phyloP scores from a whole-genome alignment of 2,113 vertebrate species.

The Illadopsis cleaveri region DNA sequence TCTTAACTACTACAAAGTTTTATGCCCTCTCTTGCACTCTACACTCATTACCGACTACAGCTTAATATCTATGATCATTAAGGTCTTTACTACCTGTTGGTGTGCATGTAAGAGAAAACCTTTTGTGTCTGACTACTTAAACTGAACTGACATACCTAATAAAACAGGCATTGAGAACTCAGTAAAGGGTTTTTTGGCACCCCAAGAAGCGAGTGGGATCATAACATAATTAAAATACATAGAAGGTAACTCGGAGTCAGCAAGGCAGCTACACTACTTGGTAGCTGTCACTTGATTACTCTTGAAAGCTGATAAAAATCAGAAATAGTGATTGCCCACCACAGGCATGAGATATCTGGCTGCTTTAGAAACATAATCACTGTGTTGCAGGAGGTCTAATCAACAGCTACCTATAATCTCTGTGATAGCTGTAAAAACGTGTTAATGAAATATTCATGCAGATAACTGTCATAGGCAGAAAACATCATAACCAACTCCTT shows the following conservation, averaged over 20 bases:
- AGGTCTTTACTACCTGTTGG: slow-evolving; percentile 50
- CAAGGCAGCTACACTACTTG: slow-evolving; percentile 6
- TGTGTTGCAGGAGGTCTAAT: slow-evolving; percentile 58
- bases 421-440: not conserved
- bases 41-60: slow-evolving; percentile 15
- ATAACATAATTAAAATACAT: slow-evolving; percentile 56
- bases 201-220: slow-evolving; percentile 1
- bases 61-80: slow-evolving; percentile 55
- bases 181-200: slow-evolving; percentile 14
- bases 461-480: not conserved
- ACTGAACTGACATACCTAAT: slow-evolving; percentile 24
- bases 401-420: slow-evolving; percentile 46
- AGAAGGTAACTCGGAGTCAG: slow-evolving; percentile 41
- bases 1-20: slow-evolving; percentile 59
- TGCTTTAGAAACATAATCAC: slow-evolving; percentile 54
- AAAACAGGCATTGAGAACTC: not conserved
- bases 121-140: slow-evolving; percentile 17
- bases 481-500: not conserved
- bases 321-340: slow-evolving; percentile 52
- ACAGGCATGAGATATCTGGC: slow-evolving; percentile 13
- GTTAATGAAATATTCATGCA: slow-evolving; percentile 64
- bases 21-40: slow-evolving; percentile 29
- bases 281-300: slow-evolving; percentile 50
- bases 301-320: slow-evolving; percentile 46
- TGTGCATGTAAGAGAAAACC: not conserved